Base-by-base conservation (phyloP, 2,113 vertebrate species). In the Pterocles gutturalis region DNA sequence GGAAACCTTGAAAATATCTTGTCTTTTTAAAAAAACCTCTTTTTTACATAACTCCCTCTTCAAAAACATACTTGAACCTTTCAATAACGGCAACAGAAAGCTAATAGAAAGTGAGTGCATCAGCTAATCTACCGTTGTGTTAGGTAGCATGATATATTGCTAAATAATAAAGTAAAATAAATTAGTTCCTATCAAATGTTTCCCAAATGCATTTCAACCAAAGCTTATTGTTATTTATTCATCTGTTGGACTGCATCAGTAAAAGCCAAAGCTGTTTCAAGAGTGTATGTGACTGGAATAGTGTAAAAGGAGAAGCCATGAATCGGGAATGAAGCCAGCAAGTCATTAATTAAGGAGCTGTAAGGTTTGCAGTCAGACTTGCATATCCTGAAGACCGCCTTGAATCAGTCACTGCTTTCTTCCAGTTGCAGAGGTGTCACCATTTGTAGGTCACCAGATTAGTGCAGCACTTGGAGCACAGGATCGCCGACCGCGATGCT, bases 91-190 rank as follows among this genome's bases (percentile, higher is more conserved):
- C 67, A 87, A 60, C 41, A 38, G 33, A 83, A 96, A 94, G 45
- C 60, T 89, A 90, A 89, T 24, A 96, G 73, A 57, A 88, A 85
- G 41, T 64, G 83, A 96, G 64, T 60, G 60, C 89, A 75, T 83
- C 92, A 85, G 87, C 87, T 97, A 85, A 89, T 67, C 54, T 57
- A 41, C 65, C 64, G 28, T 43, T 94, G 64, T 62, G 67, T 70
- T 75, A 88, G 79, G 89, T 62, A 88, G 89, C 79, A 96, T 96
- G 92, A 81, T 90, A 87, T 95, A 96, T 83, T 60, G 45, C 88
- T 97, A 94, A 97, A 96, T 96, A 97, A 95, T 96, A 93, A 96
- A 95, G 77, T 83, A 78, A 93, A 96, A 97, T 97, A 96, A 96
- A 97, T 97, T 83, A 81, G 45, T 75, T 89, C 64, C 85, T 80